A percentile compares a stretch with the other conserved stretches of the same genome.
phyloP scores from a whole-genome alignment of 2,113 vertebrate species.

The Vulpes vulpes region DNA sequence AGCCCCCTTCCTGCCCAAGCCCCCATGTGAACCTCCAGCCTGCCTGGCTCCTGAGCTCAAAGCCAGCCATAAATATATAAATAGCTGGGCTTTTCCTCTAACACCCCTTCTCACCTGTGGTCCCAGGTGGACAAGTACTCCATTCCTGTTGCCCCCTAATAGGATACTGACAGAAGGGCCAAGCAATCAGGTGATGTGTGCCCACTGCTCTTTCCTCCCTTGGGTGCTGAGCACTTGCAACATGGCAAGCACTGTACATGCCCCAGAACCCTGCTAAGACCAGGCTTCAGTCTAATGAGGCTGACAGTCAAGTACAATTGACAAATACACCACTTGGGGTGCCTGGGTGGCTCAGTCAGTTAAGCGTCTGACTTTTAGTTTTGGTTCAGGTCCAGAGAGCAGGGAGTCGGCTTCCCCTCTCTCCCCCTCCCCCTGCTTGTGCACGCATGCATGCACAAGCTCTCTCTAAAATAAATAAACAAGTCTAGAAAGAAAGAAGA shows the following conservation, averaged over 20 bases:
- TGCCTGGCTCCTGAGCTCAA: neutral
- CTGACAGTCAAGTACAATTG: neutral
- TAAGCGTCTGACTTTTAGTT: neutral
- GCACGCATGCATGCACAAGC: neutral
- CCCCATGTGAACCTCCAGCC: neutral
- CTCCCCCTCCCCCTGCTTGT: neutral
- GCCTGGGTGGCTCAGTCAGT: neutral
- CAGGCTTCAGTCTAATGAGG: neutral
- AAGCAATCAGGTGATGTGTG: accelerated
- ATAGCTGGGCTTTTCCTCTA: neutral
- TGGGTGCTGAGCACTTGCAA: neutral
- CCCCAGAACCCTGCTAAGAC: neutral
- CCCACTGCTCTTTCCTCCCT: neutral
- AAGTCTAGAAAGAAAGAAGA: too few species aligned
- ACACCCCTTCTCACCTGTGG: neutral
- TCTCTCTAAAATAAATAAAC: neutral
- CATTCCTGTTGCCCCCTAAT: neutral
- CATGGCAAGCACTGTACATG: accelerated
- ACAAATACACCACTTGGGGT: neutral
- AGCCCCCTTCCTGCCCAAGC: neutral
- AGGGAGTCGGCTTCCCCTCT: neutral
- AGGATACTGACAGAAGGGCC: neutral
- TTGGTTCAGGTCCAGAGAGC: neutral
- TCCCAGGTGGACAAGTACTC: neutral
- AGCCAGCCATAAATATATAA: accelerated